Conservation (phyloP, 2,888 invertebrate genomes). For the Operophtera brumata region DNA sequence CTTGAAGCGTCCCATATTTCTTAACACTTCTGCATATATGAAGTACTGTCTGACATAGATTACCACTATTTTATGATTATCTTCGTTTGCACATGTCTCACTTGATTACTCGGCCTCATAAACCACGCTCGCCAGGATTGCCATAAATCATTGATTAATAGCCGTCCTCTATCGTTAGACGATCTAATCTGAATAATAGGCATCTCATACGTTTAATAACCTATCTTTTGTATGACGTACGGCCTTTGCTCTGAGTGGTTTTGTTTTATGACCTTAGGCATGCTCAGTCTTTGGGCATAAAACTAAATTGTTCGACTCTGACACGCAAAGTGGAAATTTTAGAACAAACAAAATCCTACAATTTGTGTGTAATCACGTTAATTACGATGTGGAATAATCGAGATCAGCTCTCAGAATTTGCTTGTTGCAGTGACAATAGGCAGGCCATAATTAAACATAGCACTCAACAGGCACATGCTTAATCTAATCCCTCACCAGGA, state of each 20-base stretch:
- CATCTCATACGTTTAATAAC: conserved; percentile 31
- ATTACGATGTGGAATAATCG: too few relatives aligned
- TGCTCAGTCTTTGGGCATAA: not conserved
- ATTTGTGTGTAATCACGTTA: too few relatives aligned
- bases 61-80: not conserved
- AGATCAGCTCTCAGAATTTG: too few relatives aligned
- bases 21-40: too few relatives aligned
- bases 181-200: conserved; percentile 28
- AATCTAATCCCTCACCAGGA: too few relatives aligned
- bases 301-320: not conserved
- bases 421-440: too few relatives aligned
- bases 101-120: conserved; percentile 8
- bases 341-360: not conserved
- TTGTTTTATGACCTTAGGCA: not conserved
- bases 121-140: conserved; percentile 8
- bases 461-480: too few relatives aligned
- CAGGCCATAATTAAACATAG: too few relatives aligned
- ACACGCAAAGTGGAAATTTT: not conserved
- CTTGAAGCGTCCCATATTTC: too few relatives aligned
- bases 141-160: conserved; percentile 32
- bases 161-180: conserved; percentile 24
- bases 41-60: too few relatives aligned
- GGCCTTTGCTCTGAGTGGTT: conserved; percentile 10
- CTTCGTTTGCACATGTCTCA: conserved; percentile 5
- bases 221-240: conserved; percentile 23